A percentile compares a stretch with the other conserved stretches of the same genome.
Conservation (phyloP, 1,140 invertebrate species). For the Belonocnema kinseyi region DNA sequence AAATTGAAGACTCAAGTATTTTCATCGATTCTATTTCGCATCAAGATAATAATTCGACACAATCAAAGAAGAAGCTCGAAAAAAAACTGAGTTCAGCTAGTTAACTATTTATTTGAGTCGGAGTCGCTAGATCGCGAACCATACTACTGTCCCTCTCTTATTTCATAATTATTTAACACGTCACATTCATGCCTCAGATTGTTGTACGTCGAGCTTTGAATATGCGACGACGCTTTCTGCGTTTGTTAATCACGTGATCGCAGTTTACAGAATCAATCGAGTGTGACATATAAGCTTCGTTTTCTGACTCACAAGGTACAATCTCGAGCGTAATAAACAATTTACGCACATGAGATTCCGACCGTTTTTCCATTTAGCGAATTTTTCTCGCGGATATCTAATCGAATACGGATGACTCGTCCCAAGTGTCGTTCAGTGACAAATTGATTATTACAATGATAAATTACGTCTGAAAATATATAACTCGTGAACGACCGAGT, state of each 20-base stretch:
- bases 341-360: no score
- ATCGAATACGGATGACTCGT: no score
- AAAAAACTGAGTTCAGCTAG: not conserved
- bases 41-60: no score
- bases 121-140: constrained; percentile 16
- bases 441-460: no score
- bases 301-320: not conserved
- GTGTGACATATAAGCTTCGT: not conserved
- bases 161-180: constrained; percentile 20
- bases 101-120: constrained; percentile 4
- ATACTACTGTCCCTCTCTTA: not conserved
- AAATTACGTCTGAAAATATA: no score
- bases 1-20: no score
- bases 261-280: constrained; percentile 13
- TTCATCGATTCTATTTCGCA: no score
- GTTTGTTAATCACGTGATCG: constrained; percentile 15
- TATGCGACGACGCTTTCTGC: not conserved
- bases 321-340: no score
- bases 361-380: no score
- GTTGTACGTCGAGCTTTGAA: constrained; percentile 9
- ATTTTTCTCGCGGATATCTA: no score
- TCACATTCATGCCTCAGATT: constrained; percentile 9
- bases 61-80: not conserved
- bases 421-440: no score
- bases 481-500: no score